These are phyloP conservation scores for Polyergus mexicanus DNA, from an alignment of 1,140 invertebrate species.

Conservation along the genomic window DNA sequence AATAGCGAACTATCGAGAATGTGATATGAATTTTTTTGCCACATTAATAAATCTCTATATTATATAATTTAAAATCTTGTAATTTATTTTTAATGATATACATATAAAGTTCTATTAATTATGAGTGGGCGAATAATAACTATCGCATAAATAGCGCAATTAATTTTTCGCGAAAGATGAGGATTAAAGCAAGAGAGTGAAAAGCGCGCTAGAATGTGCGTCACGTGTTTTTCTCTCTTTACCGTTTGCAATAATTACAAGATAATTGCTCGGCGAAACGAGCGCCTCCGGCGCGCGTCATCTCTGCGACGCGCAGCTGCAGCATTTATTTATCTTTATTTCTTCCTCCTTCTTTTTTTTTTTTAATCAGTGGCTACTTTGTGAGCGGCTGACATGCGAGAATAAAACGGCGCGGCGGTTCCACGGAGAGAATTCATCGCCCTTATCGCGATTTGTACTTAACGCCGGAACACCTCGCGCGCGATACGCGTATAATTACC, in stretches of 20 bases:
- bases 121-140: neutral
- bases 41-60: neutral
- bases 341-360: neutral
- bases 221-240: conserved; percentile 54
- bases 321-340: conserved; percentile 59
- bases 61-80: neutral
- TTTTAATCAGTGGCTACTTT: conserved; percentile 52
- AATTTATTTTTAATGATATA: conserved; percentile 27
- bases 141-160: neutral
- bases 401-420: conserved; percentile 27
- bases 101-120: conserved; percentile 18
- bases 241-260: conserved; percentile 63
- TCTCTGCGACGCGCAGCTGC: conserved; percentile 55
- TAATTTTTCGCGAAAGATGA: conserved; percentile 46
- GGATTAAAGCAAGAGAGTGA: conserved; percentile 20
- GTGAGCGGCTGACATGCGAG: conserved; percentile 25
- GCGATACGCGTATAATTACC: conserved; percentile 47
- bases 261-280: conserved; percentile 56
- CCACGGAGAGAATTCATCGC: conserved; percentile 48
- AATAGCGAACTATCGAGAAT: neutral
- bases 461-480: conserved; percentile 46
- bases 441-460: conserved; percentile 58
- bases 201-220: conserved; percentile 45
- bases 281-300: conserved; percentile 55
- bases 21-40: neutral